Evolutionary conservation across 2,113 vertebrate species (phyloP).

Genomic region (Hassar affinis): DNA sequence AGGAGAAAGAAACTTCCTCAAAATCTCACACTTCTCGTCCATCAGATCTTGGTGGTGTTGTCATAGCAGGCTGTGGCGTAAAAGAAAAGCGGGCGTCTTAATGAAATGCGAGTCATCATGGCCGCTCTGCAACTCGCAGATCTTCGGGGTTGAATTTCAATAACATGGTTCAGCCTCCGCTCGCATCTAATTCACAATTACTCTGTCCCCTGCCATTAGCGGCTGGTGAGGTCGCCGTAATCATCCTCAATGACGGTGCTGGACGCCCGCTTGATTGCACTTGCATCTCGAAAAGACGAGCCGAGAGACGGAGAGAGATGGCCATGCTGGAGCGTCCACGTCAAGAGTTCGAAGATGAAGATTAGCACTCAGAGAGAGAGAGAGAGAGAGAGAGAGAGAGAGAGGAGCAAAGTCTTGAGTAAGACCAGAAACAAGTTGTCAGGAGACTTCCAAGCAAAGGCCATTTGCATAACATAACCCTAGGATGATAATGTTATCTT

Average conservation of each 20-base stretch:
- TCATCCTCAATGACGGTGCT: conserved; percentile 42
- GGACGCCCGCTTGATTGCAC: conserved; percentile 51
- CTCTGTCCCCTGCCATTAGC: conserved; percentile 48
- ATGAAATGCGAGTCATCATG: conserved; percentile 38
- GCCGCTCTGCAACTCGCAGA: neutral
- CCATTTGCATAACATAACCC: neutral
- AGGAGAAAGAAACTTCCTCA: neutral
- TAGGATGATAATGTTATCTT: neutral
- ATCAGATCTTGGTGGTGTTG: neutral
- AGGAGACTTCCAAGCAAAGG: neutral
- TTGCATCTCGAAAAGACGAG: conserved; percentile 26
- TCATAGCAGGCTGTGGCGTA: neutral
- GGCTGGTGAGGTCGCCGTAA: conserved; percentile 46
- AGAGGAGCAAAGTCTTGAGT: conserved; percentile 5
- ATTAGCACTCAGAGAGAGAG: conserved; percentile 29
- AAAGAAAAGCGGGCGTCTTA: neutral
- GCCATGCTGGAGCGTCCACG: neutral
- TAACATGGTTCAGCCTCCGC: conserved; percentile 17
- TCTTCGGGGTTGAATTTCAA: conserved; percentile 25
- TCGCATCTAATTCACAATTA: conserved; percentile 44
- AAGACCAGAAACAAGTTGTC: conserved; percentile 19
- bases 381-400: conserved; percentile 29
- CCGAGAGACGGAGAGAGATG: conserved; percentile 18
- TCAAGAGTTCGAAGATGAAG: conserved; percentile 43
- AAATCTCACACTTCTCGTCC: neutral